Conservation (phyloP, 2,888 invertebrate genomes). For the Neoascia interrupta region DNA sequence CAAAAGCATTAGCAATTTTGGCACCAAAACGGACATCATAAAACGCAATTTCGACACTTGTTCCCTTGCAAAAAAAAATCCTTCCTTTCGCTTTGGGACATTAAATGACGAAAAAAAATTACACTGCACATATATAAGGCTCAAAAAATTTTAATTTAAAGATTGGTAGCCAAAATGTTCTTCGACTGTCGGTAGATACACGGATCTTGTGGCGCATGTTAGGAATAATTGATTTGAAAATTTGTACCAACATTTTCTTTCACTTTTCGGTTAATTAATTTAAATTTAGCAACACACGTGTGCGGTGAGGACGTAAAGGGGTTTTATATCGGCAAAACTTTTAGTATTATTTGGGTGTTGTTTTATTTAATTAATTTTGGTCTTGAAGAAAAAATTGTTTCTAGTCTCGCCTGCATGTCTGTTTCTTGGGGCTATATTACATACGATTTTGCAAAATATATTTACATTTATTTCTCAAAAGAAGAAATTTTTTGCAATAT, state of each 20-base stretch:
- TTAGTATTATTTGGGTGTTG: not conserved
- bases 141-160: no score
- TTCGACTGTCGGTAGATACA: constrained; percentile 7
- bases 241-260: constrained; percentile 11
- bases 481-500: no score
- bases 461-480: no score
- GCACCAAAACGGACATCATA: no score
- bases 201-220: constrained; percentile 38
- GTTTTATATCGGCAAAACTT: not conserved
- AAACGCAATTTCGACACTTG: constrained; percentile 3
- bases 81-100: constrained; percentile 33
- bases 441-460: no score
- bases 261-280: constrained; percentile 55
- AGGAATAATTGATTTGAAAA: constrained; percentile 48
- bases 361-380: constrained; percentile 64
- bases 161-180: no score
- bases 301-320: constrained; percentile 21
- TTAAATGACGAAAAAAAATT: no score
- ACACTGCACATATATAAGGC: no score
- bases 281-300: constrained; percentile 60
- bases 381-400: constrained; percentile 47
- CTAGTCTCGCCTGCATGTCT: constrained; percentile 32
- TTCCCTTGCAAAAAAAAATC: constrained; percentile 12
- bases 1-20: no score
- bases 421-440: not conserved